Evolutionary conservation across 2,888 invertebrate genomes (phyloP).

Genomic region (Megaustenia siamemsis): DNA sequence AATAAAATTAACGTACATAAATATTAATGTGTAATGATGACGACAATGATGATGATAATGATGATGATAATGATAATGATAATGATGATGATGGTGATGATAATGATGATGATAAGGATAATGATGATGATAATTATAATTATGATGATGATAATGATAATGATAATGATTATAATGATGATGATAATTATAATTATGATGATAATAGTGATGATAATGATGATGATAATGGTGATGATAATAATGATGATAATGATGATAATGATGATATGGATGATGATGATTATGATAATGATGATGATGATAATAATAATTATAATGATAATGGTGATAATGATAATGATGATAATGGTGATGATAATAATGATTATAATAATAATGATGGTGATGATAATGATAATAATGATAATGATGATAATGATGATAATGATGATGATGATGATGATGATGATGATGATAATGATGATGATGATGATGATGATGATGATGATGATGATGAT

Average conservation of each 20-base stretch:
- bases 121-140: slow-evolving; percentile 22
- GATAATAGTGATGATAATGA: background rate
- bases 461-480: background rate
- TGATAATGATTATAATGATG: background rate
- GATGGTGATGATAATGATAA: background rate
- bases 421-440: no score
- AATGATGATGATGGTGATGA: slow-evolving; percentile 19
- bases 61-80: slow-evolving; percentile 23
- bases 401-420: background rate
- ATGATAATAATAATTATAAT: background rate
- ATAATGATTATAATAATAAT: no score
- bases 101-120: slow-evolving; percentile 22
- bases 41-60: slow-evolving; percentile 17
- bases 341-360: background rate
- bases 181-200: background rate
- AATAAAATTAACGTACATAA: no score
- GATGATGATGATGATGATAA: background rate
- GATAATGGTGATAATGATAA: background rate
- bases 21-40: background rate
- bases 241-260: background rate
- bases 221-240: background rate
- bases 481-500: background rate
- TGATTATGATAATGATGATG: background rate
- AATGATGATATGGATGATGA: background rate
- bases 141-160: slow-evolving; percentile 7